Evolutionary conservation across 2,113 vertebrate species (phyloP), one percentile per base, ranked within the genome.

Genomic region (Pipra filicauda): DNA sequence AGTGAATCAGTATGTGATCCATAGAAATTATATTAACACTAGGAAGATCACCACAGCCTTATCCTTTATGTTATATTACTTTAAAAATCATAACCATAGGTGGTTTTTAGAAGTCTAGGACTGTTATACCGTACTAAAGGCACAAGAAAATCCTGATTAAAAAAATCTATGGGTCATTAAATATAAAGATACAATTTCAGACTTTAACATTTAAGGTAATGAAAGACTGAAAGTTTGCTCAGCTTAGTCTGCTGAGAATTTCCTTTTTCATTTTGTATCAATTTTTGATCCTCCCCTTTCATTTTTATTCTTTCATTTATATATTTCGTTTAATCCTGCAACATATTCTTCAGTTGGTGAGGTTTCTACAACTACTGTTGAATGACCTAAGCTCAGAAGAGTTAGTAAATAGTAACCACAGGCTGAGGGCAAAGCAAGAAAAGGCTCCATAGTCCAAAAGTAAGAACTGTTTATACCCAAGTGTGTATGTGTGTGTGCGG

Each of bases 401-500:
- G 49, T 17, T 39, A 84, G 52, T 52, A 89, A 91, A 88, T 9
- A 87, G 62, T 31, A 85, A 64, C 30, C 51, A 61, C 8, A 77
- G 48, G 49, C 70, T 61, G 82, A 77, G 46, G 55, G 43, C 87
- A 89, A 71, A 91, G 61, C 35, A 82, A 90, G 86, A 64, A 64
- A 49, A 89, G 35, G n/a, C n/a, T 83, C 51, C 22, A 17, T 59
- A 84, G 57, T 72, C 52, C 12, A 52, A 91, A 94, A 78, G 75
- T 44, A 93, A 57, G 80, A 95, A 27, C 67, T 93, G 87, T 91
- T 96, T 95, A 88, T 79, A 77, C 8, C 30, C 91, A 91, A 94
- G 96, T 95, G 94, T 72, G 80, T 28, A 72, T 54, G 39, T 41
- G 39, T 41, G 39, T 13, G 39, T 41, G 39, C 39, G 12, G 51